Conservation (phyloP, 2,113 vertebrate species). For the Emydocephalus ijimae region DNA sequence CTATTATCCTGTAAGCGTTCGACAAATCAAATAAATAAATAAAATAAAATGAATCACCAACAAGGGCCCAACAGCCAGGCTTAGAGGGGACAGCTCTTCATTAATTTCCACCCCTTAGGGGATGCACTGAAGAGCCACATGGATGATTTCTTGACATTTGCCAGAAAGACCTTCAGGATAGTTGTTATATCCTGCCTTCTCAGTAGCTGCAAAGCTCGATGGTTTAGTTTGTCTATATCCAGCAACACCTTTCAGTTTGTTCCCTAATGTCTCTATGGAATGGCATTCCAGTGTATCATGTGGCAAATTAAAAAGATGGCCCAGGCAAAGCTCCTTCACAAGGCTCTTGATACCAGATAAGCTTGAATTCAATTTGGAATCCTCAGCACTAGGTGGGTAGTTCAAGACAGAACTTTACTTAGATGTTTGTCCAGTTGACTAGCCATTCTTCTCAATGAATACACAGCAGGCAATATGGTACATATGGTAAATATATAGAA, state of each 20-base stretch:
- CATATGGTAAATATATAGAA: no score
- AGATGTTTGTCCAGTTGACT: background rate
- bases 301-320: background rate
- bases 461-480: background rate
- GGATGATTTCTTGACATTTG: background rate
- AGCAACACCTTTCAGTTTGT: background rate
- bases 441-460: background rate
- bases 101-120: no score
- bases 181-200: background rate
- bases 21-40: no score
- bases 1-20: no score
- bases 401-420: background rate
- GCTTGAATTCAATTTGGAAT: background rate
- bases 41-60: no score
- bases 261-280: background rate
- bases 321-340: background rate
- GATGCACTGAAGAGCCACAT: no score
- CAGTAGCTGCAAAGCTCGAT: background rate
- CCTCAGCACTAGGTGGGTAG: background rate
- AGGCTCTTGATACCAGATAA: background rate
- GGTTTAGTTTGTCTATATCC: background rate
- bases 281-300: background rate
- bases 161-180: background rate
- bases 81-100: no score
- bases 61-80: no score